Evolutionary conservation across 1,140 invertebrate species (phyloP).

Genomic region (Drosophila teissieri): DNA sequence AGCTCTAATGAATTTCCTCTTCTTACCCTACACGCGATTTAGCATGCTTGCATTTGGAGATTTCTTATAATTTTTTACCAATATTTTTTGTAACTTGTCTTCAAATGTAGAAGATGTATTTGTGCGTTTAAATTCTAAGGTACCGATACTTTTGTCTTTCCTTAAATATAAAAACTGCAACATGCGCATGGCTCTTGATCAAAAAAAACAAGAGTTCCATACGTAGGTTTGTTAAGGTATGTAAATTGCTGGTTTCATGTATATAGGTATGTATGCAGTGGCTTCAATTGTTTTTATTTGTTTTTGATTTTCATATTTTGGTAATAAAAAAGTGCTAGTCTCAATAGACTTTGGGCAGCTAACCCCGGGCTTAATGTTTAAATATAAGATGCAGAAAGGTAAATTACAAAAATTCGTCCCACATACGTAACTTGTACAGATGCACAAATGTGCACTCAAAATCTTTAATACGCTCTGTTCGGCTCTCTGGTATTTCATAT

Average conservation of each 20-base stretch:
- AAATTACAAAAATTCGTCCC: conserved; percentile 69
- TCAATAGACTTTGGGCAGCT: conserved; percentile 45
- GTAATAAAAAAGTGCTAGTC: conserved; percentile 76
- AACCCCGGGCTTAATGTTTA: conserved; percentile 54
- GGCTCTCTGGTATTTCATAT: conserved; percentile 34
- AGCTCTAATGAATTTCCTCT: conserved; percentile 16
- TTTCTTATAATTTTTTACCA: conserved; percentile 8
- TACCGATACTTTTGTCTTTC: conserved; percentile 44
- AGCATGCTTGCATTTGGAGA: conserved; percentile 5
- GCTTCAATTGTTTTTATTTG: conserved; percentile 58
- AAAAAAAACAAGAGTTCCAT: conserved; percentile 63
- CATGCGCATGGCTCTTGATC: conserved; percentile 61
- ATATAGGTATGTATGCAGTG: conserved; percentile 28
- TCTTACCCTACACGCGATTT: conserved; percentile 1
- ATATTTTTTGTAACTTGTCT: conserved; percentile 14
- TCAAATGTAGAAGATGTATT: conserved; percentile 64
- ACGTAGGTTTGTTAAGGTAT: conserved; percentile 19
- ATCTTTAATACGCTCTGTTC: conserved; percentile 2
- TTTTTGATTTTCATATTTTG: conserved; percentile 40
- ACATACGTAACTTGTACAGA: conserved; percentile 8
- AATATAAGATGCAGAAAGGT: conserved; percentile 71
- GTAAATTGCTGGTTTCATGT: conserved; percentile 23
- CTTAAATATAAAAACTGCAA: conserved; percentile 63
- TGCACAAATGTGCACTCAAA: conserved; percentile 4
- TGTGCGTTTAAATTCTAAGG: conserved; percentile 77